Evolutionary conservation across 2,797 vertebrate species (phyloP).

Genomic region (Molossus molossus): DNA sequence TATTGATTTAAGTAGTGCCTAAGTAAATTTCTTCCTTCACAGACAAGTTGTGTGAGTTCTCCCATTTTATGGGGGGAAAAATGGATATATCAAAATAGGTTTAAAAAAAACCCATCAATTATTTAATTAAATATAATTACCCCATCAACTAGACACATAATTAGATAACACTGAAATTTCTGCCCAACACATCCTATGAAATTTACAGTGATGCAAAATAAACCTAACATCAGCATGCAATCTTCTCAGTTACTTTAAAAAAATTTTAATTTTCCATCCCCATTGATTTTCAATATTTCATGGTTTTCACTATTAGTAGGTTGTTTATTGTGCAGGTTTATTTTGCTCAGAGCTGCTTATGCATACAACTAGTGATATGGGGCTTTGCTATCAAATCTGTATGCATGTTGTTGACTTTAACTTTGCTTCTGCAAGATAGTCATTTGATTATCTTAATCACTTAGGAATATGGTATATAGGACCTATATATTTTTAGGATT

Average conservation of each 20-base stretch:
- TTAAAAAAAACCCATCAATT: background rate
- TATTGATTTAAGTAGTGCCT: conserved; percentile 19
- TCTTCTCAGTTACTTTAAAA: conserved; percentile 1
- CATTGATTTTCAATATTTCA: conserved; percentile 59
- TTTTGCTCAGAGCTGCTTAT: conserved; percentile 19
- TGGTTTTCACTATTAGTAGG: background rate
- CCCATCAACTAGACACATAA: conserved; percentile 33
- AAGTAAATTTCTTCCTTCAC: conserved; percentile 23
- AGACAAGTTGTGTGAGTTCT: conserved; percentile 45
- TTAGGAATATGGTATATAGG: background rate
- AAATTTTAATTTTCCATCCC: background rate
- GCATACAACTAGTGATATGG: background rate
- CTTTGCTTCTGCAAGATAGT: background rate
- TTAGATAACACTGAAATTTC: conserved; percentile 30
- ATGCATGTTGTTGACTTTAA: background rate
- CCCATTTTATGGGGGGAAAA: background rate
- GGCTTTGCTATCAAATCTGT: background rate
- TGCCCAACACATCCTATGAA: background rate
- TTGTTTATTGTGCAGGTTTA: conserved; percentile 6
- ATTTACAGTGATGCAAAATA: background rate
- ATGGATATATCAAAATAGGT: background rate
- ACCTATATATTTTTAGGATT: background rate
- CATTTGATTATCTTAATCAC: background rate
- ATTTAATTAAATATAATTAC: conserved; percentile 52
- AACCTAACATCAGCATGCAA: background rate